phyloP scores from a whole-genome alignment of 1,140 invertebrate species.

The Drosophila takahashii region DNA sequence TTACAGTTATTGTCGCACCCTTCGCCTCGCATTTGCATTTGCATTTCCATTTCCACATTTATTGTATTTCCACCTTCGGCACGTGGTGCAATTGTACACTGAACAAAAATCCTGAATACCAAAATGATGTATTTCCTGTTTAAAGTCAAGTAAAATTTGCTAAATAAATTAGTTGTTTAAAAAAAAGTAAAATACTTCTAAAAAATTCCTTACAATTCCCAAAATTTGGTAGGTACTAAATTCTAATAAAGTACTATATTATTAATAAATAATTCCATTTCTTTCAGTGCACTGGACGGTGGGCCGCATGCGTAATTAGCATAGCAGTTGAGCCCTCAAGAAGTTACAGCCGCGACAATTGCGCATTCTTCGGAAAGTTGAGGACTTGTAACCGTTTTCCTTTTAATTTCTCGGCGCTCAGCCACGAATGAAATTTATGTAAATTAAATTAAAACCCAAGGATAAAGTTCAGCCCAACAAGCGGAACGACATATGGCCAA shows the following conservation, averaged over 20 bases:
- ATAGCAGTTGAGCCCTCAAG: conserved; percentile 53
- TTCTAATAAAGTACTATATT: no score
- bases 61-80: conserved; percentile 28
- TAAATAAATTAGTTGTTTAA: no score
- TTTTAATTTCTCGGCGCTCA: conserved; percentile 35
- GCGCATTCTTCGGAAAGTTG: conserved; percentile 44
- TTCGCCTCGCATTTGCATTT: conserved; percentile 71
- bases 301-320: conserved; percentile 43
- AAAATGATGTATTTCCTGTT: no score
- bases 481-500: conserved; percentile 73
- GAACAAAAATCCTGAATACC: background rate
- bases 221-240: no score
- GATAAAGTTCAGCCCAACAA: conserved; percentile 60
- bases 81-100: conserved; percentile 34
- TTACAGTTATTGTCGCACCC: conserved; percentile 81
- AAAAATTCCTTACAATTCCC: no score
- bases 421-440: conserved; percentile 80
- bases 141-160: background rate
- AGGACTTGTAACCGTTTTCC: conserved; percentile 10
- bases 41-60: conserved; percentile 19
- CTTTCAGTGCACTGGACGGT: conserved; percentile 11
- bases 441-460: conserved; percentile 69
- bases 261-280: background rate
- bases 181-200: no score
- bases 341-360: conserved; percentile 45